Evolutionary conservation across 2,113 vertebrate species (phyloP).

Genomic region (Paracanthobrama guichenoti): DNA sequence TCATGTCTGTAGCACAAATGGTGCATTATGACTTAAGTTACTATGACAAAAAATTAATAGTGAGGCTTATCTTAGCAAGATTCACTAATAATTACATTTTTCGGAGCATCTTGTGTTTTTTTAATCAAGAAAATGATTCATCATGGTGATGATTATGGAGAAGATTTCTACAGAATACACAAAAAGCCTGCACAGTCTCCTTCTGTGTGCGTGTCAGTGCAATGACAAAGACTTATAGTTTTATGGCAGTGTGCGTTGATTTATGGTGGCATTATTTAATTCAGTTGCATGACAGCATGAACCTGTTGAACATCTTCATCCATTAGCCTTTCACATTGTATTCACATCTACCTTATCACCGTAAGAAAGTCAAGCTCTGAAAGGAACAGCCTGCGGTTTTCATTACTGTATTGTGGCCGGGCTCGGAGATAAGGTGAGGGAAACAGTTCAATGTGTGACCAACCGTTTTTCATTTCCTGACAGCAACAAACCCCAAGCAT

Average conservation of each 20-base stretch:
- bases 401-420: conserved; percentile 60
- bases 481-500: conserved; percentile 41
- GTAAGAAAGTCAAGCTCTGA: conserved; percentile 50
- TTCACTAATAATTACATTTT: background rate
- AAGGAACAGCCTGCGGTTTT: conserved; percentile 65
- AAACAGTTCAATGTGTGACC: conserved; percentile 57
- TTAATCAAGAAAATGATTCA: conserved; percentile 7
- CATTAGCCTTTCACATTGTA: conserved; percentile 46
- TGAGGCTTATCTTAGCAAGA: background rate
- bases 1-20: background rate
- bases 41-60: background rate
- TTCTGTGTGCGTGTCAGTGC: background rate
- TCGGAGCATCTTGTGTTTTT: background rate
- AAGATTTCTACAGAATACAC: background rate
- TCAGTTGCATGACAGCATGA: conserved; percentile 40
- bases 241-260: conserved; percentile 10
- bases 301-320: conserved; percentile 52
- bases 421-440: conserved; percentile 63
- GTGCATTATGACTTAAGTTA: no score
- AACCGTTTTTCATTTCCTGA: conserved; percentile 58
- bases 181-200: no score
- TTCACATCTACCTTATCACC: conserved; percentile 53
- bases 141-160: background rate
- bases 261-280: conserved; percentile 46
- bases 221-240: conserved; percentile 7